phyloP scores from a whole-genome alignment of 2,797 vertebrate genomes.

The Corythornis leucogaster region DNA sequence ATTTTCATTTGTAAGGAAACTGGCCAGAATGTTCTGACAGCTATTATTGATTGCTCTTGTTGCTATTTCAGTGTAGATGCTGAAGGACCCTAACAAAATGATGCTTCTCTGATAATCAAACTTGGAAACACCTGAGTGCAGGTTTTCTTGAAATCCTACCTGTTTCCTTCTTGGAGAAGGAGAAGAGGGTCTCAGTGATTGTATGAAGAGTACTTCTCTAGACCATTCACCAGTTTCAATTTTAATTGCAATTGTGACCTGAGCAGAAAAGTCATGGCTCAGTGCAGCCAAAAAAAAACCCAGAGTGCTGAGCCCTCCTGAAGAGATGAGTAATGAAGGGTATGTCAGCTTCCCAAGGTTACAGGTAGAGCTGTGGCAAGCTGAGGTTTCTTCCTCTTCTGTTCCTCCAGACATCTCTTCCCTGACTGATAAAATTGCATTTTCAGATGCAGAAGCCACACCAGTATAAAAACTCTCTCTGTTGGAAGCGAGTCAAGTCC shows the following conservation, averaged over 20 bases:
- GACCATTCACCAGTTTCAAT: neutral
- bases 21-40: neutral
- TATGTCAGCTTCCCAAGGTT: neutral
- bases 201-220: neutral
- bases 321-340: conserved; percentile 5
- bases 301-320: neutral
- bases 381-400: neutral
- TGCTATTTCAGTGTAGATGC: neutral
- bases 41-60: neutral
- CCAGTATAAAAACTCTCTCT: neutral
- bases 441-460: neutral
- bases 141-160: neutral
- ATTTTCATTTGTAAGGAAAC: neutral
- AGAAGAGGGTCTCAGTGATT: neutral
- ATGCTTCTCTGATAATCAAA: neutral
- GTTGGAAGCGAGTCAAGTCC: neutral
- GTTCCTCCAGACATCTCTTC: neutral
- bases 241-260: neutral
- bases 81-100: neutral
- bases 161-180: neutral
- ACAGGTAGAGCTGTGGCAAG: neutral
- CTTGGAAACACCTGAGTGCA: neutral
- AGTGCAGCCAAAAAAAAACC: neutral
- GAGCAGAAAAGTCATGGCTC: neutral
- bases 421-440: neutral